These are phyloP conservation scores for Nipponia nippon DNA, from an alignment of 2,113 vertebrate species.

Conservation along the genomic window DNA sequence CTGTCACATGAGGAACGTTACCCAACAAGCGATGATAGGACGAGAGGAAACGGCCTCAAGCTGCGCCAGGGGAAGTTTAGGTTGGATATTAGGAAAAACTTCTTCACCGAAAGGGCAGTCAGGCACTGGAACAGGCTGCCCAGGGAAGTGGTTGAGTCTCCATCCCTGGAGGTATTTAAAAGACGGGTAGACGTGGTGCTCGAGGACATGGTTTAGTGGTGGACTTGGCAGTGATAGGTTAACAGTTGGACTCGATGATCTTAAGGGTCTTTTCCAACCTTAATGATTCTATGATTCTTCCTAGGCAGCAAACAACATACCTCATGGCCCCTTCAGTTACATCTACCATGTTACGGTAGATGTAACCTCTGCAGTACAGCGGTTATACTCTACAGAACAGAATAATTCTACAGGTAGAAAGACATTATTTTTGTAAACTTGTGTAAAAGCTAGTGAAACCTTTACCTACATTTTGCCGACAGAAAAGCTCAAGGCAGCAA, in stretches of 20 bases:
- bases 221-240: no score
- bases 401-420: not conserved
- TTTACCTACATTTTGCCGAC: not conserved
- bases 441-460: not conserved
- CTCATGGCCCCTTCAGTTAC: not conserved
- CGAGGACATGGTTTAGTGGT: no score
- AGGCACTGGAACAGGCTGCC: no score
- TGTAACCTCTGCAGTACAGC: not conserved
- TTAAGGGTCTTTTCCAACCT: no score
- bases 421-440: not conserved
- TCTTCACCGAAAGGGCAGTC: no score
- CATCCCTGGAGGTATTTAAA: no score
- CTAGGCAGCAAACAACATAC: not conserved
- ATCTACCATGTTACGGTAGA: not conserved
- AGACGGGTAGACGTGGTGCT: no score
- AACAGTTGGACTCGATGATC: no score
- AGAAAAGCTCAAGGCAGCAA: not conserved
- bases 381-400: not conserved
- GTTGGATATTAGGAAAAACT: no score
- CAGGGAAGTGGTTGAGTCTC: no score
- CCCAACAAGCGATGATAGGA: not conserved
- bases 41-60: no score
- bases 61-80: no score
- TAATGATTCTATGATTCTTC: not conserved
- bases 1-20: not conserved